Percentiles rank a stretch among this genome's conserved stretches.
phyloP scores from a whole-genome alignment of 2,797 vertebrate genomes.

The Scolopax rusticola region DNA sequence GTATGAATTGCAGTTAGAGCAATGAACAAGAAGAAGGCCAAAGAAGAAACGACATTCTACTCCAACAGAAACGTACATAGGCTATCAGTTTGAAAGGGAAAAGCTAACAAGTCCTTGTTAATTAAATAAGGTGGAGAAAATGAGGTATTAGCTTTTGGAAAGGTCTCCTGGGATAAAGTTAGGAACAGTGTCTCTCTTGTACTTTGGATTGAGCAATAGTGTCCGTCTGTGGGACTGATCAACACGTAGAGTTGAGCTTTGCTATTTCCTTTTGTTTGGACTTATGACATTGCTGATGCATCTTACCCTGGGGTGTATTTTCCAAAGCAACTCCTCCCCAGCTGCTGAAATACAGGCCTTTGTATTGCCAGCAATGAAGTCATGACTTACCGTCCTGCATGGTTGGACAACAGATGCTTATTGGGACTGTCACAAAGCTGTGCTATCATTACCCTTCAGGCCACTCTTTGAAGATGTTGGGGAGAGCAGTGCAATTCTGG shows the following conservation, averaged over 20 bases:
- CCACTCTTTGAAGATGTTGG: conserved; percentile 6
- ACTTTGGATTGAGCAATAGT: neutral
- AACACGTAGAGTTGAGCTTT: neutral
- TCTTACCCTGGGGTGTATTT: neutral
- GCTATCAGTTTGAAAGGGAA: neutral
- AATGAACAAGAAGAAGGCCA: neutral
- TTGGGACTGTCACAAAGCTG: neutral
- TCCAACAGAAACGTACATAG: neutral
- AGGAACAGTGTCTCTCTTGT: neutral
- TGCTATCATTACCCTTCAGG: neutral
- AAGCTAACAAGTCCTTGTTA: neutral
- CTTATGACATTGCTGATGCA: neutral
- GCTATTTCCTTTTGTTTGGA: neutral
- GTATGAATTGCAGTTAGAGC: neutral
- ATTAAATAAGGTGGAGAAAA: neutral
- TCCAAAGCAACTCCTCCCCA: neutral
- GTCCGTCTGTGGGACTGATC: neutral
- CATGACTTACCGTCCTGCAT: neutral
- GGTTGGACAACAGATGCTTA: neutral
- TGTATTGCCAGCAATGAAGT: neutral
- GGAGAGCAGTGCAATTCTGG: neutral
- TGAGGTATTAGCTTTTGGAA: neutral
- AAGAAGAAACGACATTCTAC: neutral
- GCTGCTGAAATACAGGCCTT: neutral
- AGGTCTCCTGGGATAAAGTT: neutral